These are phyloP conservation scores for Tubulanus polymorphus DNA, from an alignment of 2,888 invertebrate genomes.

Conservation along the genomic window DNA sequence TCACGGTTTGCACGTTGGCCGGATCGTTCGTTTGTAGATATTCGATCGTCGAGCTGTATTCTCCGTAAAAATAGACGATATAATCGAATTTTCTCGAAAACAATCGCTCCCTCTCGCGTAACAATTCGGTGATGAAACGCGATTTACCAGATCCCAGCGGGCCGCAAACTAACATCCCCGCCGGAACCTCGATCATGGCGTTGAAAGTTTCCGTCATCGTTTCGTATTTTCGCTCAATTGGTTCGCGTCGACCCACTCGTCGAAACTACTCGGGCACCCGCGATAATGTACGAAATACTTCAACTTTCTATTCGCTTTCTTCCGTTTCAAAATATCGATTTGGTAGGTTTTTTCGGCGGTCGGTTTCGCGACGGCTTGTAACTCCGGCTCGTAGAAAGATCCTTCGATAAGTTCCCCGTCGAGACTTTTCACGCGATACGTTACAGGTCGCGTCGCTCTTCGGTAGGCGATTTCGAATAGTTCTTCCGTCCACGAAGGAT, in stretches of 20 bases:
- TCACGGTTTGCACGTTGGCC: background rate
- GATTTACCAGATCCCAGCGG: background rate
- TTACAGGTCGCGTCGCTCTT: background rate
- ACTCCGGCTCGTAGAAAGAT: background rate
- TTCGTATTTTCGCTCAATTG: background rate
- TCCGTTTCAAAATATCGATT: background rate
- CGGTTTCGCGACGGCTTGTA: background rate
- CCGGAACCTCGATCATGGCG: background rate
- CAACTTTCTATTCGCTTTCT: background rate
- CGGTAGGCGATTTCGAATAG: background rate
- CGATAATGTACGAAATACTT: background rate
- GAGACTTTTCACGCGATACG: background rate
- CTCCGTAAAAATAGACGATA: background rate
- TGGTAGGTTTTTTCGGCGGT: background rate
- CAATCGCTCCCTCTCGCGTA: background rate
- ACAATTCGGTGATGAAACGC: background rate
- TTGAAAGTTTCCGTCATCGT: background rate
- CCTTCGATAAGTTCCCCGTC: background rate
- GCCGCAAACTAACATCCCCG: background rate
- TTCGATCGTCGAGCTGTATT: background rate
- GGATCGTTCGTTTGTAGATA: background rate
- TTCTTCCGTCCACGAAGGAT: background rate
- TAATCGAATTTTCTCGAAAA: background rate
- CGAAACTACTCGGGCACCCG: background rate
- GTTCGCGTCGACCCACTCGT: background rate